Percentiles rank a stretch among this genome's conserved stretches.
These are phyloP conservation scores for Ophthalmolycus amberensis DNA, from an alignment of 2,113 vertebrate genomes.

Conservation along the genomic window DNA sequence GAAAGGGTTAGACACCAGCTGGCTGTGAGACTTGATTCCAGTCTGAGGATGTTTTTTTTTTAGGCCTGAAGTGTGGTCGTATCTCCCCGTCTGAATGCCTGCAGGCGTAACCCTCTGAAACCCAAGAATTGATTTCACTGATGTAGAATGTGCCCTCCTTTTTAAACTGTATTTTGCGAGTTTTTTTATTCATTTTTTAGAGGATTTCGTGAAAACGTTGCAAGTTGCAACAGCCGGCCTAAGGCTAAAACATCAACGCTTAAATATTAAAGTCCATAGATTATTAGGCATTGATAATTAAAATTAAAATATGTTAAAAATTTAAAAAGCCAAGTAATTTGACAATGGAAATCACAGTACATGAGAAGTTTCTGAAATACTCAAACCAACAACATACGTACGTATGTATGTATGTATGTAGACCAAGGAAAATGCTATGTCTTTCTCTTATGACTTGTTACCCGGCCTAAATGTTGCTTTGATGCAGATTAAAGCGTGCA, in stretches of 20 bases:
- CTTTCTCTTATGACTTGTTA: background rate
- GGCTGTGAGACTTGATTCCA: constrained; percentile 73
- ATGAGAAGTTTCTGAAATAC: background rate
- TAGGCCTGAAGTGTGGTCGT: constrained; percentile 76
- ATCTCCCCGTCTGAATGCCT: constrained; percentile 28
- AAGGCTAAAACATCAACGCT: background rate
- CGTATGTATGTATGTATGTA: no score
- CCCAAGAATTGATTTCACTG: background rate
- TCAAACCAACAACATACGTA: background rate
- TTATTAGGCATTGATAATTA: background rate
- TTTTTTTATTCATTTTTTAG: background rate
- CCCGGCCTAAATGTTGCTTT: background rate
- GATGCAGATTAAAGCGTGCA: background rate
- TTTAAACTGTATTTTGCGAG: background rate
- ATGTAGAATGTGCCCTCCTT: background rate
- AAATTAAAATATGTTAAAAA: background rate
- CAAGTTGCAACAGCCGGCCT: no score
- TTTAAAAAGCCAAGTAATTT: background rate
- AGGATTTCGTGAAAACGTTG: no score
- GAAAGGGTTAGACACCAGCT: constrained; percentile 78
- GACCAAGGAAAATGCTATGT: background rate
- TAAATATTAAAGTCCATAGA: background rate
- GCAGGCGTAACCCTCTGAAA: no score
- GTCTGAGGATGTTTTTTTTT: constrained; percentile 78
- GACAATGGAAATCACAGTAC: background rate